Conservation (phyloP, 2,888 invertebrate species). For the Polydrusus pterygomalis region DNA sequence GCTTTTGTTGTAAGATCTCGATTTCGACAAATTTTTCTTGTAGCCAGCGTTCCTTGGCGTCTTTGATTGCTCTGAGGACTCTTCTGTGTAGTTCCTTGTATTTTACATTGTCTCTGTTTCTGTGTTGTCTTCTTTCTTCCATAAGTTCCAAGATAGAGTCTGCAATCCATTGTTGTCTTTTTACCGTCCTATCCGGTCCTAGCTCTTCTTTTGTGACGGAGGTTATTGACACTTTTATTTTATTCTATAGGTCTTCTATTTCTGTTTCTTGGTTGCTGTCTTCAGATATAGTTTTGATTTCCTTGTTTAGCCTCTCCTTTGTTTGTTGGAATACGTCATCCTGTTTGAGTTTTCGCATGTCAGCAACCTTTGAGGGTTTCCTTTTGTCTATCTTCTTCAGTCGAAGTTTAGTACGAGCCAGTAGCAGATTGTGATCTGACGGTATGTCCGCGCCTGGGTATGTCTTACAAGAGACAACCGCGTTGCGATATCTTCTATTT, state of each 20-base stretch:
- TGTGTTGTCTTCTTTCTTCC: slow-evolving; percentile 21
- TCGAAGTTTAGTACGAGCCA: too few species aligned
- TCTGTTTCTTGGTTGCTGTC: too few species aligned
- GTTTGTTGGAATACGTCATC: slow-evolving; percentile 8
- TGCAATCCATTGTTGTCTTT: slow-evolving; percentile 37
- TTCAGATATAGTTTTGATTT: slow-evolving; percentile 20
- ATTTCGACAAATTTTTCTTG: slow-evolving; percentile 10
- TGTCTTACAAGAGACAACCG: slow-evolving; percentile 53
- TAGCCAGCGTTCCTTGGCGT: slow-evolving; percentile 38
- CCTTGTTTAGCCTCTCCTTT: slow-evolving; percentile 11
- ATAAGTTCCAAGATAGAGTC: not conserved
- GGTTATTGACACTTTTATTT: too few species aligned
- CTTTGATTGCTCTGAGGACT: slow-evolving; percentile 30
- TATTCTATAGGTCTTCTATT: too few species aligned
- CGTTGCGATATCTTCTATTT: slow-evolving; percentile 52
- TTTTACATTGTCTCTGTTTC: slow-evolving; percentile 24
- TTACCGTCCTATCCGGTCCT: slow-evolving; percentile 23
- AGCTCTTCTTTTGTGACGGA: too few species aligned
- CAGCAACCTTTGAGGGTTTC: not conserved
- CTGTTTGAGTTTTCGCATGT: slow-evolving; percentile 17
- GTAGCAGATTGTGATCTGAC: too few species aligned
- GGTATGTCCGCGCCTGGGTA: slow-evolving; percentile 53
- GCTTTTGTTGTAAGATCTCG: slow-evolving; percentile 2
- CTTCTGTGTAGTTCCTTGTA: slow-evolving; percentile 26
- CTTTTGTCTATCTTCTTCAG: too few species aligned